Base-by-base conservation (phyloP, 2,888 invertebrate genomes). In the Mythimna impura region DNA sequence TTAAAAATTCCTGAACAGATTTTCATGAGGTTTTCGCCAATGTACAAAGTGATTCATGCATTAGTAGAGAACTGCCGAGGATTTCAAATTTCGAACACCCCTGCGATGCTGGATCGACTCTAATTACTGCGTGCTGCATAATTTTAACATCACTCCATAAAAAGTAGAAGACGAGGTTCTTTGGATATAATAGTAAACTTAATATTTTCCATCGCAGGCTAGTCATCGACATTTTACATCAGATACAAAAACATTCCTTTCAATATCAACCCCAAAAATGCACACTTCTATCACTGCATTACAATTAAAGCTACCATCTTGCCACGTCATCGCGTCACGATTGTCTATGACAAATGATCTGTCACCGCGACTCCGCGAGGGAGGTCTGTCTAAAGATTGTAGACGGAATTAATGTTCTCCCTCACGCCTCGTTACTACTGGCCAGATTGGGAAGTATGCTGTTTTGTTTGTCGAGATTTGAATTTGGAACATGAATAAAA, bases 321-420 rank as follows among this genome's bases (percentile, higher is more conserved):
- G 87, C 73, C 50, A 76, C 78, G 84, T 85, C 84, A 86, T 69
- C 61, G 75, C 80, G 83, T 82, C 83, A 84, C 80, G 83, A 83
- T 82, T 78, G 71, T 80, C 81, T 73, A 88, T 87, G 86, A 86
- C 86, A 85, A 84, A 92, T 90, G 90, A 82, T 74, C 84, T 86
- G 89, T 87, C 90, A 84, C 47, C 79, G 54, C 66, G 52, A 65
- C 90, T 82, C 25, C 66, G 40, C 75, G 85, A 86, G 87, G 84
- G 89, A 85, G 89, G 83, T 82, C 80, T 77, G 78, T 86, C 82
- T 84, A 87, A 88, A 89, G 89, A 86, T 83, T 88, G 88, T 90
- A 89, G 86, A 82, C 78, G 79, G 89, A 90, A 92, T 92, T 91
- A 92, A 91, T 88, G 88, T 87, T 88, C 76, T 86, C 88, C 87